Base-by-base conservation (phyloP, 2,888 invertebrate species). In the Maniola hyperantus region DNA sequence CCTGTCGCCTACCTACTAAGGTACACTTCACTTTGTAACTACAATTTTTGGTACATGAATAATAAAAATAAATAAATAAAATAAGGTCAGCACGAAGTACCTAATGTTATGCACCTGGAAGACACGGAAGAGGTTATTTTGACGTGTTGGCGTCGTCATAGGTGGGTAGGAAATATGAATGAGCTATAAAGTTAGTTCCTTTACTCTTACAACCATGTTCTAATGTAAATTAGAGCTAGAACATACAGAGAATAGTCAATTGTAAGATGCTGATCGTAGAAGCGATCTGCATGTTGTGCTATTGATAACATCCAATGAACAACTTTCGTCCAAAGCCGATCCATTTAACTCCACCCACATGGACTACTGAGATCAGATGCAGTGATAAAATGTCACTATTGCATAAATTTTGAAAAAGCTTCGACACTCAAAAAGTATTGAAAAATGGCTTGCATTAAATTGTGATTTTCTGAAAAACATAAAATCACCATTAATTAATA, bases 271-370 rank as follows among this genome's bases (percentile, higher is more conserved):
- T 75, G 80, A 83, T 85, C 82, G 77, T 76, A 76, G 79, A 70
- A 80, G 78, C 79, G 82, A 88, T 86, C 84, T 82, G 79, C 83
- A 79, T 87, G 84, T 87, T 84, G 82, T 79, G 78, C 78, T 79
- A 84, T 84, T 82, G 88, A 89, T 89, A 88, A 84, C 84, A 89
- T 87, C 85, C 87, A 85, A 85, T 87, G 84, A 85, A 87, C 87
- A 87, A 89, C 86, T 88, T 88, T 87, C 86, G 78, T 88, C 82
- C 77, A 64, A 69, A 80, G 79, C 73, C 77, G 79, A 85, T 85
- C 84, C 81, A 85, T 89, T 88, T 85, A 80, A 82, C 84, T 83
- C 85, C 87, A 82, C 90, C 89, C 85, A 91, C 89, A 87, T 85
- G 68, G 77, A 83, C 83, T 77, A 82, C 82, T 72, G 83, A 79